Percentiles rank a stretch among this genome's conserved stretches.
These are phyloP conservation scores for Stercorarius parasiticus DNA, from an alignment of 2,113 vertebrate genomes.

Conservation along the genomic window DNA sequence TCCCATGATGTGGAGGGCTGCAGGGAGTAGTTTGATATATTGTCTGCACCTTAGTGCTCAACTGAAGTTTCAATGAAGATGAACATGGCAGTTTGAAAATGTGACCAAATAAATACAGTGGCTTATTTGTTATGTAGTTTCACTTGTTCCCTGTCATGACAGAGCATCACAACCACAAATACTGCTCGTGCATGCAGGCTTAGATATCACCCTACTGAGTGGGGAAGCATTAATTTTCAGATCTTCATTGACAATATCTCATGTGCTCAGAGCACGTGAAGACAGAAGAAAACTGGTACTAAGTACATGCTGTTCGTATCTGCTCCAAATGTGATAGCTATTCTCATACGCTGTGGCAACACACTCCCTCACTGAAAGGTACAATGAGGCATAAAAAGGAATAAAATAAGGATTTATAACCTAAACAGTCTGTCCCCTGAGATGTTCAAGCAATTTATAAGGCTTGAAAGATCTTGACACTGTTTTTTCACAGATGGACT, in stretches of 20 bases:
- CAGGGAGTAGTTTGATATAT: neutral
- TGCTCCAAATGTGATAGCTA: neutral
- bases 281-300: neutral
- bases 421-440: neutral
- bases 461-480: neutral
- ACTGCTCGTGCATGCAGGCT: neutral
- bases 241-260: neutral
- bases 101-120: neutral
- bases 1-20: neutral
- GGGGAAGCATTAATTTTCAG: neutral
- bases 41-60: neutral
- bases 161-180: neutral
- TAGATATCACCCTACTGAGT: neutral
- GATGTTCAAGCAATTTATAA: neutral
- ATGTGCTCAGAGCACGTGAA: neutral
- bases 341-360: neutral
- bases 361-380: neutral
- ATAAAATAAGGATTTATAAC: neutral
- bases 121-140: neutral
- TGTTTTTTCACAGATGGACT: neutral
- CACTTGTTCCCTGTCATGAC: neutral
- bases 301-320: neutral
- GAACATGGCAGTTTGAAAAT: neutral
- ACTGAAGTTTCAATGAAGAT: neutral
- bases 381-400: neutral